Percentiles rank a stretch among this genome's conserved stretches.
These are phyloP conservation scores for Halcyon malimbica DNA, from an alignment of 2,113 vertebrate genomes.

Conservation along the genomic window DNA sequence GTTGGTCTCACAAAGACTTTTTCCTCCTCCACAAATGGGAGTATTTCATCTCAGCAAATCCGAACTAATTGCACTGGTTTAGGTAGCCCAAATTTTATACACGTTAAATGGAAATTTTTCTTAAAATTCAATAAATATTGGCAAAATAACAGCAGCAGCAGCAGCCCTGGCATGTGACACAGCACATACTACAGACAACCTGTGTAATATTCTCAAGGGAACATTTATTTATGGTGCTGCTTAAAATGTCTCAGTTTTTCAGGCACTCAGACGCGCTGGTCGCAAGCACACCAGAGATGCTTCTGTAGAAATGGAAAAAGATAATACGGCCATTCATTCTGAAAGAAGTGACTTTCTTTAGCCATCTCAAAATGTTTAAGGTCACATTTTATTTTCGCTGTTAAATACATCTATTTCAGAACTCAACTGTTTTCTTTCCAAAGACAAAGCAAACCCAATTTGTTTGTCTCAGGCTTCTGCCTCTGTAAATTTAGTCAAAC, in stretches of 20 bases:
- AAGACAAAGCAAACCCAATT: conserved; percentile 10
- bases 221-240: not conserved
- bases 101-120: not conserved
- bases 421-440: not conserved
- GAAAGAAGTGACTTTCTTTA: not conserved
- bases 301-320: not conserved
- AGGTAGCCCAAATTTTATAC: not conserved
- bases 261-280: not conserved
- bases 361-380: conserved; percentile 6
- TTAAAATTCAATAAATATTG: not conserved
- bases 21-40: not conserved
- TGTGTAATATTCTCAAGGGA: not conserved
- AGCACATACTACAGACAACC: not conserved
- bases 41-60: not conserved
- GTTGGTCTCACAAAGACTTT: not conserved
- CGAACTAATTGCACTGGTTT: not conserved
- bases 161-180: not conserved
- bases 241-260: not conserved
- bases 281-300: not conserved
- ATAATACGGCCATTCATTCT: not conserved
- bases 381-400: not conserved
- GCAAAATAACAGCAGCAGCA: not conserved
- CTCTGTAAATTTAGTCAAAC: conserved; percentile 1
- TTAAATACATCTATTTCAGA: conserved; percentile 4
- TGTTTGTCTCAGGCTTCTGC: not conserved